Base-by-base conservation (phyloP, 1,140 invertebrate species). In the Brachionus asplanchnoidis region DNA sequence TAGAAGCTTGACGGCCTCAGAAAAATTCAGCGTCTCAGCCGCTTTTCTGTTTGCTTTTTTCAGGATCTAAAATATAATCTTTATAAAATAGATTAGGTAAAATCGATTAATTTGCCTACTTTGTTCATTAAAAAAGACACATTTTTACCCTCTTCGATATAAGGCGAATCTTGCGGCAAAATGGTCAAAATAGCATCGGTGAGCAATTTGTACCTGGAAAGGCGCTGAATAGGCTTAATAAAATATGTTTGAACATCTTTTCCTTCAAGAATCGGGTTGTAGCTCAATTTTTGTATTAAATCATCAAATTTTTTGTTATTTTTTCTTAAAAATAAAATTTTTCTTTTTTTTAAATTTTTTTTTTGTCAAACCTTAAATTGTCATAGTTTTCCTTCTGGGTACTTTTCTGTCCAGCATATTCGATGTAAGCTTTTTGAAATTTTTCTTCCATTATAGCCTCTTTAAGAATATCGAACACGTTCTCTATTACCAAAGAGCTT, bases 351-450 rank as follows among this genome's bases (percentile, higher is more conserved):
- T 11, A 17, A 20, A 73, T 73, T 5, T 0, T 20, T 36, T 68
- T 26, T 42, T 17, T 5, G 1, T 11, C 40, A 12, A 26, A 77
- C 73, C 11, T 46, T 20, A 77, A 12, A 3, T 46, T 77, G 28
- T 77, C 73, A 50, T 50, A 77, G 50, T 77, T 77, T 77, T 77
- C 73, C 50, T 77, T 77, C 26, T 77, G 73, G 1, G 73, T 26
- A 28, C 26, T 50, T 36, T 77, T 77, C n/a, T 77, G 23, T 26
- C 73, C 44, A 26, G 73, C 73, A 26, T 77, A 77, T 1, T 50
- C 23, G 5, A 77, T n/a, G n/a, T 77, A 77, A 28, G 26, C 8
- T 50, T 77, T 77, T 12, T 50, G 20, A 77, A 77, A 77, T 26
- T 26, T 50, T 12, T 77, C 46, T 32, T 26, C 11, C 20, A 12